Conservation (phyloP, 1,140 invertebrate genomes). For the Drosophila rhopaloa region DNA sequence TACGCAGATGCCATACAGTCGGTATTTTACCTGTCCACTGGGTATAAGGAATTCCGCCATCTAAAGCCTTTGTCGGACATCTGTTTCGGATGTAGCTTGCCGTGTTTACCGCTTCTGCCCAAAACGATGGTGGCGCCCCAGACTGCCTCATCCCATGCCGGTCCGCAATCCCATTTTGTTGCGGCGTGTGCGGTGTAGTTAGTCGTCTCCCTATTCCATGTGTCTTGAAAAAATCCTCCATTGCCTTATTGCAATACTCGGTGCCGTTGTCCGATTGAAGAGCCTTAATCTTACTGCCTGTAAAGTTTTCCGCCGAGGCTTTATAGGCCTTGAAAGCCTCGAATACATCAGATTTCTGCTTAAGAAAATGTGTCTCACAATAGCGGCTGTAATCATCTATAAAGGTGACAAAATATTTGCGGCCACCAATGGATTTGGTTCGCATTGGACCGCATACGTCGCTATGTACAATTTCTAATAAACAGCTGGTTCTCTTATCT, state of each 20-base stretch:
- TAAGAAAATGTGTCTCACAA: neutral
- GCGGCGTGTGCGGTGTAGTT: too few relatives aligned
- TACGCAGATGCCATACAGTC: neutral
- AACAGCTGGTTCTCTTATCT: neutral
- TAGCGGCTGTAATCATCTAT: slow-evolving; percentile 6
- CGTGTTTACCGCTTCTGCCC: neutral
- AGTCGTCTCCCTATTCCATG: too few relatives aligned
- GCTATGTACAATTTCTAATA: neutral
- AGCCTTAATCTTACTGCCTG: neutral
- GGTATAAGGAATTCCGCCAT: neutral
- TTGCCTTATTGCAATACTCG: neutral
- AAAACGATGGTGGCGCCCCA: too few relatives aligned
- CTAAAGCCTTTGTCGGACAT: slow-evolving; percentile 1
- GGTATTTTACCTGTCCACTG: neutral
- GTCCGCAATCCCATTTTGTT: too few relatives aligned
- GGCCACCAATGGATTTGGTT: neutral
- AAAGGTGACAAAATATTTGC: neutral
- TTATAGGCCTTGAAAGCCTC: neutral
- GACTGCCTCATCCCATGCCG: slow-evolving; percentile 4
- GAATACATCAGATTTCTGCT: neutral
- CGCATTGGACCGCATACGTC: slow-evolving; percentile 1
- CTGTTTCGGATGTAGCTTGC: neutral
- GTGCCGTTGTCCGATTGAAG: neutral
- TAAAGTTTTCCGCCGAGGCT: neutral
- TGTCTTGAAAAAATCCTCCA: neutral